Conservation (phyloP, 2,888 invertebrate species). For the Opisthograptis luteolata region DNA sequence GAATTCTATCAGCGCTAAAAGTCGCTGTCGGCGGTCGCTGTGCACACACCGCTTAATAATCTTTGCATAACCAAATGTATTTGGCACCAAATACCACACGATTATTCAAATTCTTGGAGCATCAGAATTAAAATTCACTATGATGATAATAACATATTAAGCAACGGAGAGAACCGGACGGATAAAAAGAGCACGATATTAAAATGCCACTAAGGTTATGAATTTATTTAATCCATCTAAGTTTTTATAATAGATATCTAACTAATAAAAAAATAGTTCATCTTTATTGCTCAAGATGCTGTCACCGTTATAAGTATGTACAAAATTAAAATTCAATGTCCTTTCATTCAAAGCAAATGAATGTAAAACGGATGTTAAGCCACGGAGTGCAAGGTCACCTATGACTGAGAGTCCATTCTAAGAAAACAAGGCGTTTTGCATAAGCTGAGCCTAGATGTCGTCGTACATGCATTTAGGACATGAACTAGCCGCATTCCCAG, state of each 20-base stretch:
- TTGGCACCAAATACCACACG: constrained; percentile 42
- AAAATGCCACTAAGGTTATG: constrained; percentile 42
- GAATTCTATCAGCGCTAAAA: constrained; percentile 16
- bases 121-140: constrained; percentile 30
- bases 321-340: constrained; percentile 9
- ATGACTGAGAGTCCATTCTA: constrained; percentile 14
- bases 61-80: constrained; percentile 37
- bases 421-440: constrained; percentile 15
- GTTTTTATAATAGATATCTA: no score
- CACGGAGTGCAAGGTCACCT: constrained; percentile 24
- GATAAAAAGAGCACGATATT: constrained; percentile 47
- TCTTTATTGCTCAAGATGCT: constrained; percentile 4
- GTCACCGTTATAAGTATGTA: background rate
- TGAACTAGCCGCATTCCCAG: constrained; percentile 47
- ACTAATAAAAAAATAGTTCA: no score
- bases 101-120: constrained; percentile 44
- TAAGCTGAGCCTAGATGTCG: constrained; percentile 4
- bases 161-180: constrained; percentile 50
- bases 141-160: constrained; percentile 47
- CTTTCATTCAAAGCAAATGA: background rate
- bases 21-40: constrained; percentile 25
- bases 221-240: constrained; percentile 18
- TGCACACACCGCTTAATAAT: constrained; percentile 19
- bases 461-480: constrained; percentile 41
- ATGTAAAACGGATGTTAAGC: constrained; percentile 12